Evolutionary conservation across 2,113 vertebrate species (phyloP), one percentile per base, ranked within the genome.

Genomic region (Malurus cyaneus): DNA sequence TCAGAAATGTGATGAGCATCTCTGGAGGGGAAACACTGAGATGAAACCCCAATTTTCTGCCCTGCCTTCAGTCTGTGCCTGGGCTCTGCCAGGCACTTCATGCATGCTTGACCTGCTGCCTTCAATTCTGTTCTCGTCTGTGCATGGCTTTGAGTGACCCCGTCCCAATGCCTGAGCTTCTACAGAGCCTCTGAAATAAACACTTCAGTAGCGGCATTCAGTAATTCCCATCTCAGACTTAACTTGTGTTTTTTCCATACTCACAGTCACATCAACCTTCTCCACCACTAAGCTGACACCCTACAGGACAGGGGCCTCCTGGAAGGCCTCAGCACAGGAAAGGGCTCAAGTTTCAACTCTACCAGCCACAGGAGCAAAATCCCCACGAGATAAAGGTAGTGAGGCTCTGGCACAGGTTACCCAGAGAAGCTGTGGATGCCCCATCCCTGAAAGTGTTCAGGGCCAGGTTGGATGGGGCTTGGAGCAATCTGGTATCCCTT

Each of bases 1-100:
- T 66, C 39, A 60, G 44, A 60, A 79, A 66, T 2, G 5, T 4
- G 32, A 47, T 0, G 25, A 50, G 21, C 0, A 0, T 80, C 52
- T 92, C 64, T 4, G 6, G 21, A 76, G 36, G 32, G 59, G 31
- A 53, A 66, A 53, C 26, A 34, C 18, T 0, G 5, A 62, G 47
- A 44, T 8, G n/a, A 36, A 71, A 26, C 19, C 60, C 46, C 88
- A 73, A n/a, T 16, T 46, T 44, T n/a, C 31, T 29, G 66, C 42
- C 31, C 31, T 34, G 64, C 42, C 52, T 83, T 32, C 60, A 61
- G 53, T 70, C 39, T 7, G 1, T 8, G 42, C 57, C 46, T 15
- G 19, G 50, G 31, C 49, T 85, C 44, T 70, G 50, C 6, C 36
- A 11, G 2, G 9, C 2, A 0, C 8, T 56, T 44, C 29, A 3